Base-by-base conservation (phyloP, 2,888 invertebrate species). In the Drosophila anomalata region DNA sequence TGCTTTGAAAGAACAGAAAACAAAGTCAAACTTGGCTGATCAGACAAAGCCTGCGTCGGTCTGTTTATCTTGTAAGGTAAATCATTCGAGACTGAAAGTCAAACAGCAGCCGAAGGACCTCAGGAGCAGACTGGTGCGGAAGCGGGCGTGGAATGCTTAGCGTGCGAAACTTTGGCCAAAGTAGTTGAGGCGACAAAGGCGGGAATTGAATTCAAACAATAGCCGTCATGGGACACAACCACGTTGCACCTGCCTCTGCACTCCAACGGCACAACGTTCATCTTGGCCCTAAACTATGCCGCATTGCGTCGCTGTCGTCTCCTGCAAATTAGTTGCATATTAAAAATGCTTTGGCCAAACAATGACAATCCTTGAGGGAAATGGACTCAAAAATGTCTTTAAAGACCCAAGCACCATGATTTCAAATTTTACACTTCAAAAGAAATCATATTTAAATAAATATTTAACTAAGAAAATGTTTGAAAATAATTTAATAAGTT, bases 71-170 rank as follows among this genome's bases (percentile, higher is more conserved):
- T 86, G 85, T 75, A 78, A 79, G 78, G 85, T 88, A 87, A 86
- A 88, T 86, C 88, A 86, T 88, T 84, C 78, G 87, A 84, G 85
- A 86, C 88, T 81, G 78, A 78, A 88, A 85, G 87, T 83, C 87
- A 88, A 88, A 88, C 87, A 85, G 62, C 66, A 80, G 65, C 59
- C 39, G n/a, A 26, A 54, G 36, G 52, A 65, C 65, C 29, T 39
- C 26, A 48, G 26, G 42, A 52, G 51, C 14, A 33, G 65, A 47
- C 26, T 31, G 52, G 65, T 24, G 22, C 39, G 22, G 57, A 20
- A 46, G 24, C 17, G 46, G 39, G 8, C 14, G 44, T 17, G 22
- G 57, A 53, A 48, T 57, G 33, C 31, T 44, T 36, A 44, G 51
- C 58, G 62, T 31, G 53, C 50, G 31, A 79, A 84, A 80, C 73